A percentile compares a stretch with the other conserved stretches of the same genome.
Conservation (phyloP, 2,113 vertebrate genomes). For the Aphelocoma coerulescens region DNA sequence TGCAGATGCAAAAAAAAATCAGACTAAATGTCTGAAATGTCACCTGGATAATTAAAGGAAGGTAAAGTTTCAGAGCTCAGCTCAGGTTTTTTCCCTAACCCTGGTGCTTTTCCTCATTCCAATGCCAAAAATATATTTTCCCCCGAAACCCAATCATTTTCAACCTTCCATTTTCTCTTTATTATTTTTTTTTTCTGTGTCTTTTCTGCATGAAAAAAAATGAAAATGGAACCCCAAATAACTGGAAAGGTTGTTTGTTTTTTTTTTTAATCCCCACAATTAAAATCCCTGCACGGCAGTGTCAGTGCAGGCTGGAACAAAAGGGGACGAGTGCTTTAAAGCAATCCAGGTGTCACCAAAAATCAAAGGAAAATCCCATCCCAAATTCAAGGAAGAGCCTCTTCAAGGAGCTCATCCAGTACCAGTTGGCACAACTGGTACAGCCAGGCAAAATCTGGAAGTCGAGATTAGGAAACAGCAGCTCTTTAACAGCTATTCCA, state of each 20-base stretch:
- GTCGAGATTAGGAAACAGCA: background rate
- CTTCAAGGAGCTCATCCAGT: background rate
- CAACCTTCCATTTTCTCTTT: background rate
- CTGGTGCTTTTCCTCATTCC: background rate
- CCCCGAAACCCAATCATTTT: background rate
- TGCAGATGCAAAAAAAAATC: conserved; percentile 35
- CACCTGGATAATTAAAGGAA: conserved; percentile 64
- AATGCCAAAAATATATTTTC: background rate
- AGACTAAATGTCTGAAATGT: conserved; percentile 55
- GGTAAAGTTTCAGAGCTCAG: conserved; percentile 51
- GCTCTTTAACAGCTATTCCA: background rate
- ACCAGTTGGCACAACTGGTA: background rate
- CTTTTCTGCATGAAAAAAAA: background rate
- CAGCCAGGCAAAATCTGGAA: background rate
- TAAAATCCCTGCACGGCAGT: background rate
- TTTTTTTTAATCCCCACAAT: background rate
- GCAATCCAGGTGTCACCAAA: background rate
- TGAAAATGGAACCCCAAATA: conserved; percentile 20
- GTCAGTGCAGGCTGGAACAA: background rate
- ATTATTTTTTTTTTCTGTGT: background rate
- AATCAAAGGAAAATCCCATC: background rate
- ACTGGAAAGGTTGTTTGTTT: background rate
- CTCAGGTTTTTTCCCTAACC: background rate
- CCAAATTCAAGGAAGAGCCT: background rate
- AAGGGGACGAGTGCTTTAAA: background rate